Conservation (phyloP, 2,888 invertebrate species). For the Crossocerus cetratus region DNA sequence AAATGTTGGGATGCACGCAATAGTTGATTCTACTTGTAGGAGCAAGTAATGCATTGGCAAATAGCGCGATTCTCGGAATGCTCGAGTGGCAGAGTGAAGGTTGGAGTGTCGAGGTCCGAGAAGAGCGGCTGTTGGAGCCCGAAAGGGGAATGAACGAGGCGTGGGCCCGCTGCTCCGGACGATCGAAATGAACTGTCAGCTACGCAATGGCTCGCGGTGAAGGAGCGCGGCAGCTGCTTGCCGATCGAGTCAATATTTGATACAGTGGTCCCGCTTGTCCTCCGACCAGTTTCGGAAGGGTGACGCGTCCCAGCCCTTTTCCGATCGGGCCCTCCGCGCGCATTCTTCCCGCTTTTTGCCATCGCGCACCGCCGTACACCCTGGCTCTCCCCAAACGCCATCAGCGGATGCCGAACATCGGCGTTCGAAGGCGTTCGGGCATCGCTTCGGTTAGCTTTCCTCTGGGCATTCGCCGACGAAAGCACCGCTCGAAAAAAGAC, state of each 20-base stretch:
- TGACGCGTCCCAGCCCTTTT: constrained; percentile 54
- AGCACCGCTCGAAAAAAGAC: constrained; percentile 29
- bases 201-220: constrained; percentile 45
- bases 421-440: constrained; percentile 5
- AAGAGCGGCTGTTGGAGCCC: not conserved
- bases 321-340: constrained; percentile 52
- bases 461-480: constrained; percentile 3
- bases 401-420: constrained; percentile 40
- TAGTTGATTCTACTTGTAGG: too few relatives aligned
- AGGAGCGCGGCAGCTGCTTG: constrained; percentile 68
- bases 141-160: not conserved
- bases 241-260: constrained; percentile 69
- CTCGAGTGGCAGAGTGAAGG: too few relatives aligned
- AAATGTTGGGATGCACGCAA: too few relatives aligned
- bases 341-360: constrained; percentile 70
- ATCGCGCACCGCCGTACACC: constrained; percentile 40
- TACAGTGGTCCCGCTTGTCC: constrained; percentile 64
- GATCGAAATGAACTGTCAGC: constrained; percentile 53
- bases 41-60: too few relatives aligned
- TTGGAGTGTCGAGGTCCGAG: not conserved
- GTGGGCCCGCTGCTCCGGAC: not conserved
- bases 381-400: constrained; percentile 50
- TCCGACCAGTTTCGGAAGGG: constrained; percentile 63
- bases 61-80: too few relatives aligned
- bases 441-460: not conserved